A percentile compares a stretch with the other conserved stretches of the same genome.
Conservation (phyloP, 2,888 invertebrate species). For the Polyploca ridens region DNA sequence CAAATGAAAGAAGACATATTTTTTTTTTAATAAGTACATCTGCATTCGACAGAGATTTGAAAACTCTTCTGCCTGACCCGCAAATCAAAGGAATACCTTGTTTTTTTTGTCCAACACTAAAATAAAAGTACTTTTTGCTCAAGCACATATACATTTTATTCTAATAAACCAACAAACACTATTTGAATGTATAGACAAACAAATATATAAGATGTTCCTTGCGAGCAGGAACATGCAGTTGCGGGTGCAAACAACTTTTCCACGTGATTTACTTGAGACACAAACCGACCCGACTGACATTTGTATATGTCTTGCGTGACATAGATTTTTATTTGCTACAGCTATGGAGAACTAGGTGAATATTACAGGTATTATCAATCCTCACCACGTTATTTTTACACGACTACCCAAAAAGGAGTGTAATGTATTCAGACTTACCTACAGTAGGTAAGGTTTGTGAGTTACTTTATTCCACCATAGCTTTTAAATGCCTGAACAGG, state of each 20-base stretch:
- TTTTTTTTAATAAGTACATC: too few species aligned
- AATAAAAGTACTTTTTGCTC: too few species aligned
- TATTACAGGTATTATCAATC: not conserved
- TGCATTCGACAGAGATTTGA: too few species aligned
- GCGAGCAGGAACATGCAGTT: slow-evolving; percentile 27
- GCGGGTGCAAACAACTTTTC: slow-evolving; percentile 40
- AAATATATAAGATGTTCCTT: slow-evolving; percentile 34
- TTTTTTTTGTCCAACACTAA: not conserved
- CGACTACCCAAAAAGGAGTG: too few species aligned
- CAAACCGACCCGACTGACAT: slow-evolving; percentile 49
- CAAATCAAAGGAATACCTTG: not conserved
- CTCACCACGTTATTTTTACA: too few species aligned
- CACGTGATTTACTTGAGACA: slow-evolving; percentile 60
- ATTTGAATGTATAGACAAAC: slow-evolving; percentile 34
- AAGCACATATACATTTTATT: not conserved
- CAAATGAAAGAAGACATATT: too few species aligned
- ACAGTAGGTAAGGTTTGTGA: too few species aligned
- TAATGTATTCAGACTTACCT: too few species aligned
- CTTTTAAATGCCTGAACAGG: too few species aligned
- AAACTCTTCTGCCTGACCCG: too few species aligned
- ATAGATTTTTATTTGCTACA: slow-evolving; percentile 23
- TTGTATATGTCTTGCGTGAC: slow-evolving; percentile 22
- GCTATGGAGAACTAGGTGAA: not conserved
- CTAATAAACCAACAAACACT: not conserved
- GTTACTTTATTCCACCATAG: too few species aligned